Percentiles rank a stretch among this genome's conserved stretches.
Evolutionary conservation across 2,113 vertebrate genomes (phyloP).

Genomic region (Dipodomys stephensi): DNA sequence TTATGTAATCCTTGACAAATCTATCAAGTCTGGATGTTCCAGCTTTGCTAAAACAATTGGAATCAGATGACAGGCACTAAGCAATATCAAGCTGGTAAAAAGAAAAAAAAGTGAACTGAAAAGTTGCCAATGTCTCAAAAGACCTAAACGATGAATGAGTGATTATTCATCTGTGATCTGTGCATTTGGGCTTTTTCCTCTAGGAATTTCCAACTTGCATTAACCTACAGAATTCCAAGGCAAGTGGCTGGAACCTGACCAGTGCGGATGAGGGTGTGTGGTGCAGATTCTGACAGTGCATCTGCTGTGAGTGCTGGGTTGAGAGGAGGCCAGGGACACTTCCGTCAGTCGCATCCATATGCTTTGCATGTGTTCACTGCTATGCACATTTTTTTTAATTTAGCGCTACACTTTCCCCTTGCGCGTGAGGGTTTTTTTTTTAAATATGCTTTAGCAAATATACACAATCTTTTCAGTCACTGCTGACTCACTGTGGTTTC

Average conservation of each 20-base stretch:
- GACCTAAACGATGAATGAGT: slow-evolving; percentile 50
- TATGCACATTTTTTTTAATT: slow-evolving; percentile 89
- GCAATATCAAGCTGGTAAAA: slow-evolving; percentile 61
- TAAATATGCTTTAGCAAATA: slow-evolving; percentile 83
- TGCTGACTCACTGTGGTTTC: slow-evolving; percentile 63
- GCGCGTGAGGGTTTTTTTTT: slow-evolving; percentile 67
- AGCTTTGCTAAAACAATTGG: slow-evolving; percentile 46
- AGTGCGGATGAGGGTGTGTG: slow-evolving; percentile 82
- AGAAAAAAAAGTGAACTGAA: slow-evolving; percentile 34
- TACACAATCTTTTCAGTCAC: slow-evolving; percentile 81
- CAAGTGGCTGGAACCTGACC: slow-evolving; percentile 83
- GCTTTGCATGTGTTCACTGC: slow-evolving; percentile 87
- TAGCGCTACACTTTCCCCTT: slow-evolving; percentile 86
- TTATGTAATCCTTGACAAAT: slow-evolving; percentile 56
- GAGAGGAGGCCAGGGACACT: slow-evolving; percentile 85
- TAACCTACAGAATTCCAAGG: slow-evolving; percentile 74
- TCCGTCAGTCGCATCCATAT: slow-evolving; percentile 87
- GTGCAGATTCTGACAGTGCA: slow-evolving; percentile 84
- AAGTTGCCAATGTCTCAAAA: background rate
- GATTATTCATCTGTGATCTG: background rate
- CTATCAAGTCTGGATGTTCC: background rate
- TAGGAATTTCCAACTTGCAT: slow-evolving; percentile 36
- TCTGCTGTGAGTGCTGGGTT: slow-evolving; percentile 88
- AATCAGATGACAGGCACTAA: slow-evolving; percentile 28
- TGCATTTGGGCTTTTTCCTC: slow-evolving; percentile 4